Evolutionary conservation across 2,113 vertebrate genomes (phyloP), one percentile per base, ranked within the genome.

Genomic region (Scolopax mira): DNA sequence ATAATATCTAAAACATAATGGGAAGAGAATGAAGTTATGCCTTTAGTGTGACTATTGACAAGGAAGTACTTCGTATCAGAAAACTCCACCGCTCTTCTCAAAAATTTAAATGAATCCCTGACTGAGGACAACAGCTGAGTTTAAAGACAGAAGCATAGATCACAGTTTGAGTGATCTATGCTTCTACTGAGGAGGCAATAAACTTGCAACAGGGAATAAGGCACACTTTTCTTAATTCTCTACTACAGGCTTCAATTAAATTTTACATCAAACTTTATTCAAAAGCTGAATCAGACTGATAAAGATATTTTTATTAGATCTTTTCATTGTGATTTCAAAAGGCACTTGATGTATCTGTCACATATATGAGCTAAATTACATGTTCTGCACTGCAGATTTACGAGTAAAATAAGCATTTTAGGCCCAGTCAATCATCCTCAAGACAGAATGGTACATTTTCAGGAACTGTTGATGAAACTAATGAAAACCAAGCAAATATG

Each of bases 261-360:
- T 60, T 8, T 90, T 77, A 37, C 57, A 18, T 62, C n/a, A 89
- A 74, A 90, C 48, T 92, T 84, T 33, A 86, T 52, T 75, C 24
- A 81, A 81, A 94, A 81, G 35, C 13, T 37, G 16, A 60, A 28
- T 44, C 35, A n/a, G 27, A 37, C 44, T 42, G 22, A 73, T 55
- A 69, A 86, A 86, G n/a, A 25, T 79, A 81, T 67, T 88, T 94
- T 85, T 73, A 83, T 83, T 93, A 54, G 46, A 42, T 60, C 72
- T 88, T 92, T 88, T 83, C 25, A 46, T 83, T 49, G n/a, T 25
- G 3, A 91, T 65, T 88, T 93, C 67, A 78, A 78, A 92, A 90
- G 46, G 11, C 25, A 54, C 28, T 66, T 77, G 58, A 77, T 83
- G 7, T 66, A 51, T 80, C 67, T 83, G 55, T 82, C 46, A 78